Evolutionary conservation across 2,888 invertebrate genomes (phyloP).

Genomic region (Tricholauxania praeusta): DNA sequence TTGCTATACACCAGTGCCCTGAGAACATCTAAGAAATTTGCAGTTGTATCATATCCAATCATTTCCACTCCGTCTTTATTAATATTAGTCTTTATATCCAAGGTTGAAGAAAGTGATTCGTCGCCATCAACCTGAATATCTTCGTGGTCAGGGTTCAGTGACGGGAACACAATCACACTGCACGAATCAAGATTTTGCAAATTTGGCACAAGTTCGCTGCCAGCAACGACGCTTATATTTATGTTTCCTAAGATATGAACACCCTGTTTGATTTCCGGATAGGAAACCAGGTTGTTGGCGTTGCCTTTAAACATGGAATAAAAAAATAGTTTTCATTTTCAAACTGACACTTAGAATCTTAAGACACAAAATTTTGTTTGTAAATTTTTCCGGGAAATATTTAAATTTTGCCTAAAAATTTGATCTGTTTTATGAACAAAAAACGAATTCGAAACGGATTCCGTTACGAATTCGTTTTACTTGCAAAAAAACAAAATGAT

Average conservation of each 20-base stretch:
- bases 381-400: too few relatives aligned
- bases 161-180: slow-evolving; percentile 93
- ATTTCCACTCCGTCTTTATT: slow-evolving; percentile 86
- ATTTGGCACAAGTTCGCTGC: slow-evolving; percentile 55
- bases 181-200: slow-evolving; percentile 88
- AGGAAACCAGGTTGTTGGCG: slow-evolving; percentile 65
- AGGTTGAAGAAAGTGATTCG: slow-evolving; percentile 63
- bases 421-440: too few relatives aligned
- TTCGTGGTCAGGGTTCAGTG: slow-evolving; percentile 95
- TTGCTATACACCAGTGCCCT: slow-evolving; percentile 87
- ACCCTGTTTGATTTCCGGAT: slow-evolving; percentile 72
- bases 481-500: too few relatives aligned
- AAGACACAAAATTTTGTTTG: too few relatives aligned
- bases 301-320: slow-evolving; percentile 52
- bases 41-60: slow-evolving; percentile 64
- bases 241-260: slow-evolving; percentile 91
- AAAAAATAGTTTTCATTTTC: background rate
- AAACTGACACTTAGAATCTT: too few relatives aligned
- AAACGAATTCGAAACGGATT: too few relatives aligned
- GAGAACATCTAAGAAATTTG: slow-evolving; percentile 64
- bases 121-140: slow-evolving; percentile 70
- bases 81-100: slow-evolving; percentile 75
- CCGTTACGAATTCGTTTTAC: too few relatives aligned
- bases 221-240: slow-evolving; percentile 74
- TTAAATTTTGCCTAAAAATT: too few relatives aligned